These are phyloP conservation scores for Pemphigus obesinymphae DNA, from an alignment of 1,140 invertebrate species.

Conservation along the genomic window DNA sequence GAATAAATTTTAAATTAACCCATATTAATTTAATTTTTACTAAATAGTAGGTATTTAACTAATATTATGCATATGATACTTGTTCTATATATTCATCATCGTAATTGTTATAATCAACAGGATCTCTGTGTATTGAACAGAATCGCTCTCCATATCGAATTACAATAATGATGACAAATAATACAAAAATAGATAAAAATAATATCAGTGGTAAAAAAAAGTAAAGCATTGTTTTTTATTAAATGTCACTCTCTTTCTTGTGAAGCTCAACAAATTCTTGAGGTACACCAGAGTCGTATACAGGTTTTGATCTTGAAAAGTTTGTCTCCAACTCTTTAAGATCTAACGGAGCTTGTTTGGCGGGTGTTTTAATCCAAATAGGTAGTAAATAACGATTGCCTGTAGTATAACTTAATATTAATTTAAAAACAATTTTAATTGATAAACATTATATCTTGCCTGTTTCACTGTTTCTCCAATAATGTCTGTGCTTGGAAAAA, in stretches of 20 bases:
- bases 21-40: background rate
- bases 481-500: conserved; percentile 70
- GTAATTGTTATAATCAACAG: background rate
- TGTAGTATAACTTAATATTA: conserved; percentile 49
- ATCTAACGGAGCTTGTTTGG: conserved; percentile 76
- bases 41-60: background rate
- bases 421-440: background rate
- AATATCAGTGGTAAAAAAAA: conserved; percentile 69
- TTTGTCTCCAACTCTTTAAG: conserved; percentile 64
- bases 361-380: conserved; percentile 74
- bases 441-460: conserved; percentile 52
- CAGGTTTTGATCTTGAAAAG: conserved; percentile 48
- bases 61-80: conserved; percentile 4
- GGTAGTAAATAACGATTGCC: conserved; percentile 78
- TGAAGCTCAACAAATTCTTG: conserved; percentile 65
- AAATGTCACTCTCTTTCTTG: conserved; percentile 77
- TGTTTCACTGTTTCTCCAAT: conserved; percentile 77
- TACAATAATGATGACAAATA: conserved; percentile 69
- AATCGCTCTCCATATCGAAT: conserved; percentile 65
- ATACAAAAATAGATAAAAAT: conserved; percentile 62
- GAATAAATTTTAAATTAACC: background rate
- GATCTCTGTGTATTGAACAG: conserved; percentile 47
- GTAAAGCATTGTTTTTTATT: conserved; percentile 63
- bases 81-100: background rate
- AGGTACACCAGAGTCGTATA: conserved; percentile 47